A percentile compares a stretch with the other conserved stretches of the same genome.
These are phyloP conservation scores for Microplitis demolitor DNA, from an alignment of 1,140 invertebrate genomes.

Conservation along the genomic window DNA sequence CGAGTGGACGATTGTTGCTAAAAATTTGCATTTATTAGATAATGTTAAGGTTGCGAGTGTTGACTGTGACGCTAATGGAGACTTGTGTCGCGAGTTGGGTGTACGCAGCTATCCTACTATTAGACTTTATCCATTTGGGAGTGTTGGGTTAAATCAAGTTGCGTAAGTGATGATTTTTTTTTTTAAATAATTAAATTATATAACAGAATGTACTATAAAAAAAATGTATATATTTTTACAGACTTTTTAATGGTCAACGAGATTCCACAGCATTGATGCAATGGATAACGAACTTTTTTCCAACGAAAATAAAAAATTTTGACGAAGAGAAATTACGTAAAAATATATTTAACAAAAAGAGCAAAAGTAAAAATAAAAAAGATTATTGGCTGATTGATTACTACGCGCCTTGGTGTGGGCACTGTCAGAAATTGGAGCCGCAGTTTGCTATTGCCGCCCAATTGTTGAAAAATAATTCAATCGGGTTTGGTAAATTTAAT, in stretches of 20 bases:
- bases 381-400: conserved; percentile 73
- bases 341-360: conserved; percentile 51
- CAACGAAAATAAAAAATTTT: conserved; percentile 59
- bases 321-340: conserved; percentile 50
- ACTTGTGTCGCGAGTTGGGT: conserved; percentile 66
- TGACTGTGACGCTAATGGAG: conserved; percentile 68
- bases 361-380: conserved; percentile 20
- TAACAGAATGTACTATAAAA: not conserved
- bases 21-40: conserved; percentile 51
- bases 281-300: conserved; percentile 69
- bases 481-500: conserved; percentile 65
- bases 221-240: conserved; percentile 48
- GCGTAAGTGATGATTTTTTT: conserved; percentile 58
- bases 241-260: conserved; percentile 67
- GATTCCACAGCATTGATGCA: conserved; percentile 65
- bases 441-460: conserved; percentile 71
- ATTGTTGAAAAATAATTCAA: conserved; percentile 59
- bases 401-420: conserved; percentile 78
- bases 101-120: conserved; percentile 75
- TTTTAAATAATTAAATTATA: conserved; percentile 10
- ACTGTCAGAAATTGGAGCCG: conserved; percentile 73
- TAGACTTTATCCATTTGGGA: conserved; percentile 68
- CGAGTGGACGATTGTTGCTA: conserved; percentile 68
- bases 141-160: conserved; percentile 56
- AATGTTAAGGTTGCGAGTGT: conserved; percentile 71